A percentile compares a stretch with the other conserved stretches of the same genome.
phyloP scores from a whole-genome alignment of 2,797 vertebrate genomes.

The Pseudochirops corinnae region DNA sequence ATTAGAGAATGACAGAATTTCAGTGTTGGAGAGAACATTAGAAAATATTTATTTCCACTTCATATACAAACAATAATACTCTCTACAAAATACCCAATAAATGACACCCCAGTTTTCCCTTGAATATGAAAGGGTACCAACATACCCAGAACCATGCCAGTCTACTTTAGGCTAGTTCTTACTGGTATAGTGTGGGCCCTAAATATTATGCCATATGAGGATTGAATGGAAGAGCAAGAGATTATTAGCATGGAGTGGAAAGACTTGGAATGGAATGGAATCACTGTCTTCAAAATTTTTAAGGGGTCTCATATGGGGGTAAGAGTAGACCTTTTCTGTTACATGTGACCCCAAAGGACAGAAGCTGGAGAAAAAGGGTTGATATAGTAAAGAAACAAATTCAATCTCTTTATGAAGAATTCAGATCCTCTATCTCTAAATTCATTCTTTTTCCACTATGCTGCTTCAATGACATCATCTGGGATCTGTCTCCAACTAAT shows the following conservation, averaged over 20 bases:
- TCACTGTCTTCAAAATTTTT: neutral
- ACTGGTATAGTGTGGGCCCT: neutral
- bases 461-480: neutral
- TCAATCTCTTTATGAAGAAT: neutral
- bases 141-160: neutral
- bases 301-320: neutral
- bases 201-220: neutral
- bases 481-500: neutral
- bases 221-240: neutral
- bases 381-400: neutral
- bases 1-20: neutral
- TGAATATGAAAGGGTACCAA: neutral
- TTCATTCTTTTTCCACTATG: neutral
- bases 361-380: neutral
- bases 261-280: neutral
- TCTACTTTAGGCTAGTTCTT: neutral
- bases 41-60: neutral
- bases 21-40: neutral
- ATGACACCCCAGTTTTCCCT: neutral
- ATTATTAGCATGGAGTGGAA: neutral
- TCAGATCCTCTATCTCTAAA: neutral
- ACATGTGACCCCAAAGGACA: neutral
- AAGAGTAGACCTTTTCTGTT: neutral
- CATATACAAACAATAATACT: neutral
- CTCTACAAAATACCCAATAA: neutral